Base-by-base conservation (phyloP, 2,113 vertebrate species). In the Edolisoma coerulescens region DNA sequence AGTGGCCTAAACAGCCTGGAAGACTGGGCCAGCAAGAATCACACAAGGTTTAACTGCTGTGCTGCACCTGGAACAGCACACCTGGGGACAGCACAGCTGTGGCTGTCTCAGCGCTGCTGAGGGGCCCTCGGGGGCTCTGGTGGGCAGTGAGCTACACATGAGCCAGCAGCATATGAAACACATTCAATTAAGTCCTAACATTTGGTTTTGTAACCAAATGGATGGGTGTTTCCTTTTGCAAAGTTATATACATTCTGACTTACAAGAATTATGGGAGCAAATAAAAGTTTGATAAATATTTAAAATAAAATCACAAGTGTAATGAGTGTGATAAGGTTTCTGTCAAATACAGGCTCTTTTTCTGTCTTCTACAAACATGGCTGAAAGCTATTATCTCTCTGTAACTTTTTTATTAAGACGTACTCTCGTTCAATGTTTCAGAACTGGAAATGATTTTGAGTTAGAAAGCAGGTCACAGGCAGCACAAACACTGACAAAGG, bases 31-130 rank as follows among this genome's bases (percentile, higher is more conserved):
- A 52, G 45, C 5, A 65, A 42, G 16, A 80, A 15, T 4, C 2
- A 0, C 17, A 27, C 1, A 0, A 49, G 5, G 30, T 60, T 65
- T 49, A 65, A 26, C 4, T 37, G n/a, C 7, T 6, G 5, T 10
- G 11, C 19, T 68, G 35, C 27, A 24, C 13, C 28, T 14, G 28
- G n/a, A 27, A 35, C 12, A 68, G 63, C 19, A 67, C 16, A 32
- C 45, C 45, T 6, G 13, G 22, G 39, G 21, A 53, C 47, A 70
- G 76, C 22, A 65, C 18, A 73, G 59, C 8, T 37, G 59, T 9
- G 37, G 17, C 42, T 53, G 15, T n/a, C 39, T 23, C n/a, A 63
- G 50, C 37, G 35, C 64, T 57, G 33, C 56, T 59, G 32, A 35
- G 21, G 20, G 10, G 20, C 8, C 32, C 20, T 4, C 30, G 22